These are phyloP conservation scores for Cryptocheilus praepositus DNA, from an alignment of 2,888 invertebrate species.

Conservation along the genomic window DNA sequence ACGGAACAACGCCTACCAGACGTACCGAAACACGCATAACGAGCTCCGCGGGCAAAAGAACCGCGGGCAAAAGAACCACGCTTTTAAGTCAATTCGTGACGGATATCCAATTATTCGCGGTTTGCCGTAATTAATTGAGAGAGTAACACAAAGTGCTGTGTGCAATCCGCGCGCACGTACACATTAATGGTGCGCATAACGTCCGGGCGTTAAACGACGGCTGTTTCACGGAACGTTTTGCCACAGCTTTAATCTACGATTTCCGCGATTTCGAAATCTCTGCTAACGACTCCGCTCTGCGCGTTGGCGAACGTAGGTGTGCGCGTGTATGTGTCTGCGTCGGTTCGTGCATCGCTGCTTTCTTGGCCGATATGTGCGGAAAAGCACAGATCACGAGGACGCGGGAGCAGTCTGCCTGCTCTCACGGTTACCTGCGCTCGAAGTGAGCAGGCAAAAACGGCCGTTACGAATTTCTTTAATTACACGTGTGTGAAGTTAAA, in stretches of 20 bases:
- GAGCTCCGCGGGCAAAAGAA: neutral
- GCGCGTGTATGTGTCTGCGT: too few relatives aligned
- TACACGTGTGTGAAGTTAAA: conserved; percentile 10
- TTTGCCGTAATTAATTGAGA: conserved; percentile 1
- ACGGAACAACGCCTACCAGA: too few relatives aligned
- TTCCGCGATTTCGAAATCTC: conserved; percentile 48
- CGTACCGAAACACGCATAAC: neutral
- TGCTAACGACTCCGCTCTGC: conserved; percentile 2
- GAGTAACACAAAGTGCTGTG: too few relatives aligned
- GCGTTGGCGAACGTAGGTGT: too few relatives aligned
- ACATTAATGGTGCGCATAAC: too few relatives aligned
- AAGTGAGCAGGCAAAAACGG: too few relatives aligned
- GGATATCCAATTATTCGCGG: conserved; percentile 22
- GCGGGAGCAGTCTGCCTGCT: conserved; percentile 42
- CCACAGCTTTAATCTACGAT: conserved; percentile 28
- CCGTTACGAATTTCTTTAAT: conserved; percentile 52
- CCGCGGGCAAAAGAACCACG: neutral
- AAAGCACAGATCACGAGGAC: neutral
- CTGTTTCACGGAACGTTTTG: conserved; percentile 15
- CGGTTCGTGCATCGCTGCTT: neutral
- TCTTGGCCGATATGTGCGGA: conserved; percentile 19
- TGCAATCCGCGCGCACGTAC: too few relatives aligned
- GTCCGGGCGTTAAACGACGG: conserved; percentile 30
- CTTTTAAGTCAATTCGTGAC: conserved; percentile 8
- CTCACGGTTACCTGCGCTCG: conserved; percentile 31